Evolutionary conservation across 2,113 vertebrate species (phyloP), one percentile per base, ranked within the genome.

Genomic region (Clarias macrocephalus): DNA sequence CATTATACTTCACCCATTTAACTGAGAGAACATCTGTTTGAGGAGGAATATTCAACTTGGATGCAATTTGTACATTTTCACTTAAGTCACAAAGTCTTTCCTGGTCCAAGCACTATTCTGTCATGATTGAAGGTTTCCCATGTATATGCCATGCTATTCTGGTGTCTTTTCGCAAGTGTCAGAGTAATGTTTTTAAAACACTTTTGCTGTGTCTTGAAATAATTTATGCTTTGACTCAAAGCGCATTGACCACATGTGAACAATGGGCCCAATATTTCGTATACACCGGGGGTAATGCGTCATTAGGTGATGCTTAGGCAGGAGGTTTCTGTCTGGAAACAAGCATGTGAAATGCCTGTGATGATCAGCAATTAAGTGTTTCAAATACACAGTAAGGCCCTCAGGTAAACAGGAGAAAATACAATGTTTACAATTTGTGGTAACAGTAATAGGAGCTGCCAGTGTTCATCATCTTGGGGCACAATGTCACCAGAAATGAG

Each of bases 401-500:
- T 86, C 66, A 30, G 77, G 65, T 65, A 66, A 76, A 76, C n/a
- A 10, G 84, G 37, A n/a, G 42, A 86, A 83, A 73, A 88, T 25
- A 23, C 82, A 42, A 57, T 88, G 73, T 83, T 86, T 3, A 89
- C 85, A 19, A 84, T 86, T 63, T 86, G 65, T 13, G 85, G 62
- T 21, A 88, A 33, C 0, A 82, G 57, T 33, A 86, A 19, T n/a
- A 86, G 59, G 19, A 88, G n/a, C 3, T 65, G 84, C 59, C 77
- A 89, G 21, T 57, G n/a, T 79, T 59, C 15, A n/a, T 89, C 80
- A 23, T 59, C 23, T 75, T 82, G n/a, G 10, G 48, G 13, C 28
- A 86, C 84, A 77, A 89, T 10, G n/a, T 89, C 62, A 57, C 72
- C 63, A 70, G 84, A 89, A 21, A 86, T 70, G 48, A 65, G 60